Percentiles rank a stretch among this genome's conserved stretches.
Conservation (phyloP, 2,797 vertebrate genomes). For the Falco rusticolus region DNA sequence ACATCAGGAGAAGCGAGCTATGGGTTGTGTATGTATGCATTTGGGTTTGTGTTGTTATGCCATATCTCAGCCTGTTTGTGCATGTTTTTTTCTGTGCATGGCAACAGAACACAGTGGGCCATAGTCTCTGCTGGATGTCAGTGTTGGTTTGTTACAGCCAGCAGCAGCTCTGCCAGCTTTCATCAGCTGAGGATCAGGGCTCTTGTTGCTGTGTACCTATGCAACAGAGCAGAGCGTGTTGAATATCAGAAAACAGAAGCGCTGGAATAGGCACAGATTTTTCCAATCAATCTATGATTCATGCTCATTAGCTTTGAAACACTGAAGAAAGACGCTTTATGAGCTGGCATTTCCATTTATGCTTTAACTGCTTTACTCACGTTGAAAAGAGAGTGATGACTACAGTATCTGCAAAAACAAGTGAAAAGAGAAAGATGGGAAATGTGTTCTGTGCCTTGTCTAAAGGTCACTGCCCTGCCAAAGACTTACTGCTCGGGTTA, state of each 20-base stretch:
- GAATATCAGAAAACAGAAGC: not conserved
- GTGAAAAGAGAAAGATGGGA: not conserved
- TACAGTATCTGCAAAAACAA: not conserved
- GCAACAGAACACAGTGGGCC: not conserved
- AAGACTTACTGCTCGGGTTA: not conserved
- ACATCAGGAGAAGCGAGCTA: not conserved
- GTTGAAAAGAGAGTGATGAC: not conserved
- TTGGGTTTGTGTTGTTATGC: not conserved
- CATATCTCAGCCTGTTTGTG: not conserved
- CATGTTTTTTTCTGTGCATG: not conserved
- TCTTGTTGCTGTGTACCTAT: not conserved
- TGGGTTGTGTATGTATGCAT: rapidly evolving
- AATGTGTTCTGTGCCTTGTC: not conserved
- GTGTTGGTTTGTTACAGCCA: rapidly evolving
- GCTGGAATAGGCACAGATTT: constrained; percentile 8
- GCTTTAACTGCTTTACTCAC: not conserved
- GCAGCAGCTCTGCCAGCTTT: not conserved
- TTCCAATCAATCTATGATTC: constrained; percentile 43
- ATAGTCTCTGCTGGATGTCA: not conserved
- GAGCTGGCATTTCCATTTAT: constrained; percentile 57
- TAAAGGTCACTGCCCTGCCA: constrained; percentile 44
- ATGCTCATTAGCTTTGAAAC: constrained; percentile 42
- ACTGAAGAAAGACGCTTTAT: constrained; percentile 60
- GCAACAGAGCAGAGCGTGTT: not conserved
- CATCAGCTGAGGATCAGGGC: not conserved